phyloP scores from a whole-genome alignment of 2,888 invertebrate species.

The Auanema sp. region DNA sequence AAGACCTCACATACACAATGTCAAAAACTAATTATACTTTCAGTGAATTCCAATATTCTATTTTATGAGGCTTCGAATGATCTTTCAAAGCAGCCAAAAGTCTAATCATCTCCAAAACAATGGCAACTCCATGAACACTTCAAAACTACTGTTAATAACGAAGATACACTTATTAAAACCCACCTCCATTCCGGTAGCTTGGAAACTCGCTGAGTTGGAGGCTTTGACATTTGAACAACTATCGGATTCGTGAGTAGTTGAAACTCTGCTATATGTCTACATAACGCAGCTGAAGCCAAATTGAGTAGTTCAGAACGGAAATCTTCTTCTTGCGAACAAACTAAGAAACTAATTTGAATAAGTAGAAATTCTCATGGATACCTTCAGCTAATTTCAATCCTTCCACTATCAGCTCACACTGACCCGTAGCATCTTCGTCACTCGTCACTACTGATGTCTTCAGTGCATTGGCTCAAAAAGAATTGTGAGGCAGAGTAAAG shows the following conservation, averaged over 20 bases:
- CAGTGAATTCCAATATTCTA: conserved; percentile 62
- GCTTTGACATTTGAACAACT: conserved; percentile 36
- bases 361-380: conserved; percentile 13
- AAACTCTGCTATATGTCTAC: conserved; percentile 50
- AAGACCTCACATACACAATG: background rate
- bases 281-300: conserved; percentile 42
- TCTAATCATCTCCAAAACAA: conserved; percentile 51
- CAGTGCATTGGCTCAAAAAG: conserved; percentile 21
- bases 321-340: conserved; percentile 44
- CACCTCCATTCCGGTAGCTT: conserved; percentile 50
- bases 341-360: conserved; percentile 10
- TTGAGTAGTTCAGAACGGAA: conserved; percentile 41
- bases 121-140: conserved; percentile 48
- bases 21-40: conserved; percentile 53
- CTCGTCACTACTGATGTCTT: conserved; percentile 40
- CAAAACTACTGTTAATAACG: conserved; percentile 1
- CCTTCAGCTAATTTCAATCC: conserved; percentile 56
- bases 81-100: conserved; percentile 57
- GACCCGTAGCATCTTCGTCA: conserved; percentile 19
- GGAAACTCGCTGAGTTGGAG: conserved; percentile 30
- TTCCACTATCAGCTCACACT: conserved; percentile 60
- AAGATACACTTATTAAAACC: conserved; percentile 9
- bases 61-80: conserved; percentile 58
- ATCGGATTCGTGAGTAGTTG: conserved; percentile 54
- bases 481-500: background rate